These are phyloP conservation scores for Drosophila navojoa DNA, from an alignment of 1,140 invertebrate genomes.

Conservation along the genomic window DNA sequence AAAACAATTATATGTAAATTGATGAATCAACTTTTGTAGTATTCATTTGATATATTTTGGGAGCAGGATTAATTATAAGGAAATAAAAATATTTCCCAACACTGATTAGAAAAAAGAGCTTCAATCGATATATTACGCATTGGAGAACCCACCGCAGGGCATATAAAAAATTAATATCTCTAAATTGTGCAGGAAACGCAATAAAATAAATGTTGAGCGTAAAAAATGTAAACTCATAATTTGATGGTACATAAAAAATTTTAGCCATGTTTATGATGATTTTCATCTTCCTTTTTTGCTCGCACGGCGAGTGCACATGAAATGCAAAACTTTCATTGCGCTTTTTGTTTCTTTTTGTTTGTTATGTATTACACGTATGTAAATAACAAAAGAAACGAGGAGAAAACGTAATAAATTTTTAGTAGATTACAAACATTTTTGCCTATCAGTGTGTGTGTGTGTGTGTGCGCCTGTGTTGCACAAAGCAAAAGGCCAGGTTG, in stretches of 20 bases:
- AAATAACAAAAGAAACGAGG: constrained; percentile 37
- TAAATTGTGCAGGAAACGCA: constrained; percentile 37
- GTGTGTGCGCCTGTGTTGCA: constrained; percentile 10
- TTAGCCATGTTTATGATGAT: constrained; percentile 15
- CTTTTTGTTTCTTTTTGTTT: constrained; percentile 8
- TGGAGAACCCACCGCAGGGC: too few relatives aligned
- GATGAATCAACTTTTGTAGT: too few relatives aligned
- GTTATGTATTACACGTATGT: constrained; percentile 29
- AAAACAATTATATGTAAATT: background rate
- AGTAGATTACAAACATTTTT: constrained; percentile 60
- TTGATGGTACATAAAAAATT: constrained; percentile 30
- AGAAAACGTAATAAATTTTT: constrained; percentile 72
- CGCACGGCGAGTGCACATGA: constrained; percentile 15
- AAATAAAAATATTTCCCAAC: background rate
- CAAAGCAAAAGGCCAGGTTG: constrained; percentile 38
- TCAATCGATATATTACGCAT: too few relatives aligned
- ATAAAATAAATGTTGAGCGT: constrained; percentile 29
- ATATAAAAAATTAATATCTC: constrained; percentile 51
- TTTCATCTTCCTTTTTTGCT: constrained; percentile 7
- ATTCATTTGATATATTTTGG: too few relatives aligned
- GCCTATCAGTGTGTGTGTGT: background rate
- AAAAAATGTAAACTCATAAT: constrained; percentile 34
- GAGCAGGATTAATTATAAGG: background rate
- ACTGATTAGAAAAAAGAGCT: constrained; percentile 17
- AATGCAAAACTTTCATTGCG: constrained; percentile 48